phyloP scores from a whole-genome alignment of 2,888 invertebrate genomes.

The Anticlea derivata region DNA sequence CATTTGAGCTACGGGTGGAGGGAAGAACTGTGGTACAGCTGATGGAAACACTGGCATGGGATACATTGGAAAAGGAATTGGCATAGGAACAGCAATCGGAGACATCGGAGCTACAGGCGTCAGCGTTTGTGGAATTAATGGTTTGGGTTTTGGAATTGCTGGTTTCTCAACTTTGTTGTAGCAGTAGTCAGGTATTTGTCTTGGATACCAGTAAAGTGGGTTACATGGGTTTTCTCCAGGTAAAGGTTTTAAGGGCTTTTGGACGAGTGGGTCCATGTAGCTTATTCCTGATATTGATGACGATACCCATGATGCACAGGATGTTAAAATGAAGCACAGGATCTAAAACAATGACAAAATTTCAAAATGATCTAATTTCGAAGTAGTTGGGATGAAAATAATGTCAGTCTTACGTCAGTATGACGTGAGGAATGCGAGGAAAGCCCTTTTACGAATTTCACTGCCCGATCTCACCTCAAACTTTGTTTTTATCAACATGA shows the following conservation, averaged over 20 bases:
- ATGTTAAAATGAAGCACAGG: slow-evolving; percentile 47
- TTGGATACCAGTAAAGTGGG: slow-evolving; percentile 68
- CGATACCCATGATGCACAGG: slow-evolving; percentile 32
- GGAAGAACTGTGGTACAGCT: too few species aligned
- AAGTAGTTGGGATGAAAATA: too few species aligned
- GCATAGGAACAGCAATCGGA: too few species aligned
- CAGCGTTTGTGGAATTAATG: slow-evolving; percentile 32
- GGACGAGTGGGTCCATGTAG: slow-evolving; percentile 48
- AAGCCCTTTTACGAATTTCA: too few species aligned
- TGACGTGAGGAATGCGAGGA: too few species aligned
- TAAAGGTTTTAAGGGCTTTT: slow-evolving; percentile 16
- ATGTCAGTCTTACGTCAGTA: too few species aligned
- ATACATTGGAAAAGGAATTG: slow-evolving; percentile 5
- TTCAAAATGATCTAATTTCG: too few species aligned
- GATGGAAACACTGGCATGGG: too few species aligned
- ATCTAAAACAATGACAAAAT: slow-evolving; percentile 47
- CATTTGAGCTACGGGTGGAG: too few species aligned
- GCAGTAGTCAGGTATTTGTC: slow-evolving; percentile 47
- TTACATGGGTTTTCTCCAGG: slow-evolving; percentile 60
- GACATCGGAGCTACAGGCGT: too few species aligned
- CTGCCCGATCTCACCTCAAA: too few species aligned
- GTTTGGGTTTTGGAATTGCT: slow-evolving; percentile 1
- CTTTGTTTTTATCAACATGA: too few species aligned
- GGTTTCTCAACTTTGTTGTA: slow-evolving; percentile 25
- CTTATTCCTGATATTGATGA: slow-evolving; percentile 54